Base-by-base conservation (phyloP, 37 sponge, comb jelly and placozoan species). In the Chondrosia reniformis region DNA sequence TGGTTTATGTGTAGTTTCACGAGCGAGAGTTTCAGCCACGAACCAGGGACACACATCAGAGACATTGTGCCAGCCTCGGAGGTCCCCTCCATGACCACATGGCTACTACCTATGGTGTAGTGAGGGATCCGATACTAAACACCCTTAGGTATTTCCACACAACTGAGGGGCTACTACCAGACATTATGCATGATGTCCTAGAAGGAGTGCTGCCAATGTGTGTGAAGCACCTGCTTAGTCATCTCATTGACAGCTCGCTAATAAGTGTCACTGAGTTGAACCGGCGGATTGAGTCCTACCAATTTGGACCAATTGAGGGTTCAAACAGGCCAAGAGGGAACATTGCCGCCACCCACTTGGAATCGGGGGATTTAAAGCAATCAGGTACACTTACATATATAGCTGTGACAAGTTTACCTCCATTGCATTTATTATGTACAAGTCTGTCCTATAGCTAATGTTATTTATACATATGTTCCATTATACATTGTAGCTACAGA, bases 121-220 rank as follows among this genome's bases (percentile, higher is more conserved):
- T 28, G 8, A 27, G 83, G 24, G 65, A 85, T 37, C 78, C 85
- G 17, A 40, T 78, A 9, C 52, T 89, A 8, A 89, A 85, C 57
- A 55, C 57, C 1, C 81, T 63, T 4, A 28, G 63, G 36, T 85
- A 73, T 39, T 89, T 89, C 43, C 90, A 89, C 79, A 83, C 81
- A 1, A 81, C 79, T 5, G 75, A 80, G n/a, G 91, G 91, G 32
- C 72, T 91, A 12, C 80, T 76, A 12, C 84, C 84, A 25, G 91
- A 86, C 45, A 55, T 90, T 2, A 85, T 90, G 86, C 91, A 90
- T 17, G 91, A 90, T 76, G 32, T 90, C n/a, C 63, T 90, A 49
- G 87, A 86, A 33, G 90, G 90, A 2, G 62, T 54, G 28, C 36
- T 81, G 13, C 63, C 28, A 4, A 42, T 73, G 1, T 66, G 28